phyloP scores from a whole-genome alignment of 2,888 invertebrate genomes.

The Anaspis maculata region DNA sequence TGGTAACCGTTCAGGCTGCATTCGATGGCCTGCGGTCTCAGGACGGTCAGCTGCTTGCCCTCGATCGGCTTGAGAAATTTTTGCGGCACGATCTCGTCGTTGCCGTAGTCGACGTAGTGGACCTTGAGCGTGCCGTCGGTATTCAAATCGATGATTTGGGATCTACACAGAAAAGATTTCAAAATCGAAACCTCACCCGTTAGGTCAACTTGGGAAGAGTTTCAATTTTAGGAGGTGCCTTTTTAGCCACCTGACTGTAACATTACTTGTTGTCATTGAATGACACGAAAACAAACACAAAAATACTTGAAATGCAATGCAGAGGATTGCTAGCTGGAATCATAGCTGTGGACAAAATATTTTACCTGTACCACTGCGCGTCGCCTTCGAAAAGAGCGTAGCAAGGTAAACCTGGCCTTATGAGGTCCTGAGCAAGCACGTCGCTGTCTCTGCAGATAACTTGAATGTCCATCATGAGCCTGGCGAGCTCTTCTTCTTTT shows the following conservation, averaged over 20 bases:
- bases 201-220: too few species aligned
- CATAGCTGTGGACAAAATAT: too few species aligned
- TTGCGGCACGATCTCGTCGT: conserved; percentile 68
- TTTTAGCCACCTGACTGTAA: too few species aligned
- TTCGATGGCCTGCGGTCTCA: conserved; percentile 67
- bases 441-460: conserved; percentile 44
- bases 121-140: conserved; percentile 44
- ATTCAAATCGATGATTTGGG: conserved; percentile 50
- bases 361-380: conserved; percentile 86
- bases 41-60: conserved; percentile 50
- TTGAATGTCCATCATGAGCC: conserved; percentile 61
- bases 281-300: too few species aligned
- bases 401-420: conserved; percentile 57
- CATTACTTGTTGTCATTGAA: too few species aligned
- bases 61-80: conserved; percentile 56
- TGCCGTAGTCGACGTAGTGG: conserved; percentile 91
- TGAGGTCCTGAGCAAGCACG: conserved; percentile 23
- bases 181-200: too few species aligned
- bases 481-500: conserved; percentile 51
- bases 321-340: too few species aligned
- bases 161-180: too few species aligned
- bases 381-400: conserved; percentile 75
- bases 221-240: too few species aligned
- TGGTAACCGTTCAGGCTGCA: conserved; percentile 65
- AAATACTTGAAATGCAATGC: too few species aligned